Base-by-base conservation (phyloP, 2,113 vertebrate genomes). In the Neofelis nebulosa region DNA sequence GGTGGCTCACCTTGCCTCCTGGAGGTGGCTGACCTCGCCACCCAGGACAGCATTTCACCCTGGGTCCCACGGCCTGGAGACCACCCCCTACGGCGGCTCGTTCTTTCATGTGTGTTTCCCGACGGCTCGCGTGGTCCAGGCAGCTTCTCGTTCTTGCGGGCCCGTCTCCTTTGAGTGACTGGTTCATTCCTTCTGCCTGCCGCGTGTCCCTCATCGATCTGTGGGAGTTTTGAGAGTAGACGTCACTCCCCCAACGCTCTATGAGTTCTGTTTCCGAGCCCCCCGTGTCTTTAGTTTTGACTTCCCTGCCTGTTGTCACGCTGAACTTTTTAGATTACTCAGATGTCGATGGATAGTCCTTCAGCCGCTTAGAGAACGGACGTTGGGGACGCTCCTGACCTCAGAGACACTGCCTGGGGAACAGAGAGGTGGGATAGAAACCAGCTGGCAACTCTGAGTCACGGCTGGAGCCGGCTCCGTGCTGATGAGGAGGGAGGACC, bases 121-220 rank as follows among this genome's bases (percentile, higher is more conserved):
- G 18, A 29, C 2, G 11, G n/a, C 80, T 14, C 2, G 19, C 19
- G 29, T 0, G 2, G 19, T 33, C 10, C 6, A 7, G 13, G 19
- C 19, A 5, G 21, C 8, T 7, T 63, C 48, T 36, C 33, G 2
- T 0, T 11, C 91, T 31, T 14, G 4, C 0, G 9, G 38, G n/a
- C 41, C 16, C 16, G 15, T 50, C 48, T 41, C 52, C 25, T 38
- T 36, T 25, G 57, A 65, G 14, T 76, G 23, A 12, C 18, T 15
- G 14, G 15, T 5, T 86, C 45, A 25, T 16, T 10, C 1, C 27
- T 15, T 78, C 57, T 52, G 2, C 33, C 31, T 18, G 21, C 45
- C 50, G 45, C 36, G 13, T 38, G 33, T 11, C n/a, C 38, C 38
- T 31, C 7, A 33, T 3, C 10, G 63, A 33, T 68, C 76, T 18